Conservation (phyloP, 2,113 vertebrate species). For the Burhinus bistriatus region DNA sequence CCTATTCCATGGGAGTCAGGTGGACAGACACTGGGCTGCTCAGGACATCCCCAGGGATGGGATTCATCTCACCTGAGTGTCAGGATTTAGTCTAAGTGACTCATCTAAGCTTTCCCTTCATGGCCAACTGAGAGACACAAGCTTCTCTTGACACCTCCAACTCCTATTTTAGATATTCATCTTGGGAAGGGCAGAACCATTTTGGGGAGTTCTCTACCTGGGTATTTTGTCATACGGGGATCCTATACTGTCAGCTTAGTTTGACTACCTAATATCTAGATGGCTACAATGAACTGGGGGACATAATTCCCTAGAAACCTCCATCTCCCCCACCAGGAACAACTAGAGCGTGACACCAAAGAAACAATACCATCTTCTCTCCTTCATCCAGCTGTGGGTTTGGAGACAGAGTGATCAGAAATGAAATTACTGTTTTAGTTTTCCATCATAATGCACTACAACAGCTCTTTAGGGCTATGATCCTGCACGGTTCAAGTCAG, state of each 20-base stretch:
- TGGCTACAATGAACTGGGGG: not conserved
- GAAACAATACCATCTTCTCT: not conserved
- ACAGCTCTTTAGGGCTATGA: not conserved
- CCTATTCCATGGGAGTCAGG: not conserved
- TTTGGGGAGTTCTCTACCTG: not conserved
- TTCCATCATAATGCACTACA: not conserved
- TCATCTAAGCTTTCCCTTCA: not conserved
- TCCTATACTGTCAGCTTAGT: not conserved
- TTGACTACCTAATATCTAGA: not conserved
- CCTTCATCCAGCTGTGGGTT: not conserved
- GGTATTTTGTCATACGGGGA: not conserved
- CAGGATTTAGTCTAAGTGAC: not conserved
- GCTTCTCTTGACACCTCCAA: not conserved
- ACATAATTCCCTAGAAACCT: not conserved
- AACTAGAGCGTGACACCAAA: not conserved
- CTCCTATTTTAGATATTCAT: not conserved
- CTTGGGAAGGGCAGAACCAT: not conserved
- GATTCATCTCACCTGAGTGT: not conserved
- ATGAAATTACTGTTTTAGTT: not conserved
- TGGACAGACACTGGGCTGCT: not conserved
- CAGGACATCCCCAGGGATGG: not conserved
- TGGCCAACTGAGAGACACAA: not conserved
- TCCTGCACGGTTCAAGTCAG: not conserved
- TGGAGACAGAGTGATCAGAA: rapidly evolving
- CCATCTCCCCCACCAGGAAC: not conserved